phyloP scores from a whole-genome alignment of 2,113 vertebrate species.

The Phodopus roborovskii region DNA sequence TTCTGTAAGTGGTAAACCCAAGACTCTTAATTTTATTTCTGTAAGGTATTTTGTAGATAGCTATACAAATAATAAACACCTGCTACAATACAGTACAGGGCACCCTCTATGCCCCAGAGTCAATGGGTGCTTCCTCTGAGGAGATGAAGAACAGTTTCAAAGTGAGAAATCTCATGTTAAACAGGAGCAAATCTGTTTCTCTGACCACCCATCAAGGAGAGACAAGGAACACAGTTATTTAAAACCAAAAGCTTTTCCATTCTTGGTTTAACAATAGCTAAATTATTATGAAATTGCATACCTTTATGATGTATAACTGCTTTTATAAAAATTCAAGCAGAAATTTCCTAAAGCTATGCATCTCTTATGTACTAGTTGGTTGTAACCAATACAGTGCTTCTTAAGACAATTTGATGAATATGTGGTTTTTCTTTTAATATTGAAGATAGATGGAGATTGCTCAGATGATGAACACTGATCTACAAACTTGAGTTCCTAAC shows the following conservation, averaged over 20 bases:
- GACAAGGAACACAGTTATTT: neutral
- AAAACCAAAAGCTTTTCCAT: neutral
- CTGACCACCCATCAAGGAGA: neutral
- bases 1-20: neutral
- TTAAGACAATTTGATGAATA: neutral
- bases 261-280: conserved; percentile 20
- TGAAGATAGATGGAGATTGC: neutral
- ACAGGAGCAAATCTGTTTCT: neutral
- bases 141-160: neutral
- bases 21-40: neutral
- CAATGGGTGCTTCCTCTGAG: too few species aligned
- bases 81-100: fast-evolving
- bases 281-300: neutral
- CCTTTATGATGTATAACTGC: neutral
- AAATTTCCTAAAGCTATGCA: neutral
- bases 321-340: neutral
- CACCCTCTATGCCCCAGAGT: neutral
- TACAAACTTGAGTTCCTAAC: too few species aligned
- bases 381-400: neutral
- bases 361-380: neutral
- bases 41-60: neutral
- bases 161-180: neutral
- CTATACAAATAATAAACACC: neutral
- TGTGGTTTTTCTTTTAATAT: neutral
- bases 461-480: neutral